Evolutionary conservation across 2,888 invertebrate genomes (phyloP), one percentile per base, ranked within the genome.

Genomic region (Caenorhabditis imperialis): DNA sequence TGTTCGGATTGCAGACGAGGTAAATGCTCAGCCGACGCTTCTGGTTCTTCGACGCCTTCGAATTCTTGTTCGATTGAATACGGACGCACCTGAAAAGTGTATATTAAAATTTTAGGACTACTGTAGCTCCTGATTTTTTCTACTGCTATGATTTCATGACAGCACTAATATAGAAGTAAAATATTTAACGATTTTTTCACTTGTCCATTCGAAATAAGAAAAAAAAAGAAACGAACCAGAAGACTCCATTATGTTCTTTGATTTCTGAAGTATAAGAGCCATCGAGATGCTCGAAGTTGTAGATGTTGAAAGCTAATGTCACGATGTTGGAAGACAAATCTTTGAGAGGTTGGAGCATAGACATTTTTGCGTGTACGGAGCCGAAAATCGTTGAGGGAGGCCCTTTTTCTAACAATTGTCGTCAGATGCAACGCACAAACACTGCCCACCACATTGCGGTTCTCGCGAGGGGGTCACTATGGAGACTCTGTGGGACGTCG

Each of bases 221-320:
- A 25, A 16, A 7, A 30, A 35, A 14, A 1, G 16, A 23, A 22
- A 1, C 35, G n/a, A 23, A 63, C 63, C 63, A 63, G 10, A 33
- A 25, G 4, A 55, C 38, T 2, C 63, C 63, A 25, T 63, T 54
- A 8, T 54, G 33, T 23, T 54, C 48, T 16, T 55, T 63, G 8
- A 23, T 23, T 7, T 63, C 63, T 6, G 63, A 47, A 12, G 55
- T 63, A 22, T 63, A 63, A 6, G 55, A 27, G 16, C 63, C 63
- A 48, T 63, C 63, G n/a, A 63, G 55, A 27, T 55, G 47, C 20
- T 55, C 63, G n/a, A 63, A 63, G n/a, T 63, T 48, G 20, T 48
- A 55, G 23, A 55, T 63, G 16, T 54, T 48, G 18, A 63, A 63
- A 8, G 45, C 37, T 7, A 63, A 30, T 18, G 63, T 55, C 16